phyloP scores from a whole-genome alignment of 2,113 vertebrate species.

The Oreocharis arfaki region DNA sequence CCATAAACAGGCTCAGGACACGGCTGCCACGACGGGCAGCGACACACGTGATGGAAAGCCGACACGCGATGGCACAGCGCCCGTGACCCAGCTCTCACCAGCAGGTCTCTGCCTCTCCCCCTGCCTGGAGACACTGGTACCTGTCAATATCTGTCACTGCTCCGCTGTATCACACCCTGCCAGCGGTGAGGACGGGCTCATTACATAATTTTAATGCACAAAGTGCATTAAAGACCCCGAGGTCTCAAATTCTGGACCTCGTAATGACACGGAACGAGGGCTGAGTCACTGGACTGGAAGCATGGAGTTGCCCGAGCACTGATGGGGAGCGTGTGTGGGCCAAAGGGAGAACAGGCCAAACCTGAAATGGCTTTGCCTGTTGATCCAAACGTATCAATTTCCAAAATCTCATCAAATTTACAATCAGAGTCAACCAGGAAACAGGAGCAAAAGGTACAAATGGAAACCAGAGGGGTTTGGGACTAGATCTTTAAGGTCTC shows the following conservation, averaged over 20 bases:
- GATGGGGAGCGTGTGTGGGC: background rate
- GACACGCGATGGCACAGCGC: background rate
- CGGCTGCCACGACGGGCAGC: rapidly evolving
- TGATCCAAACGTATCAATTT: background rate
- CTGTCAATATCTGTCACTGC: conserved; percentile 8
- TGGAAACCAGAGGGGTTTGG: background rate
- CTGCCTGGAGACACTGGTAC: background rate
- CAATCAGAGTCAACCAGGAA: background rate
- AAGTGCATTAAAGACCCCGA: background rate
- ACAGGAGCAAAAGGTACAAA: background rate
- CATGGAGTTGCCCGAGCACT: background rate
- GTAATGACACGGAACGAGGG: background rate
- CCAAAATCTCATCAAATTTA: background rate
- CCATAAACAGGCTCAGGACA: rapidly evolving
- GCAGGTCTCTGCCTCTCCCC: background rate
- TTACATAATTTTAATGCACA: conserved; percentile 46
- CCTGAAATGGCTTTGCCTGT: background rate
- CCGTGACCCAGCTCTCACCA: background rate
- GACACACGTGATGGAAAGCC: background rate
- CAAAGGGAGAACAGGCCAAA: background rate
- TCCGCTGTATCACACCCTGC: background rate
- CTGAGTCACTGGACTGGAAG: background rate
- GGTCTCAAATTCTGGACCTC: background rate
- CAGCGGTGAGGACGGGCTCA: background rate
- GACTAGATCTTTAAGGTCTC: background rate